Conservation (phyloP, 2,888 invertebrate genomes). For the Brachyopa scutellaris region DNA sequence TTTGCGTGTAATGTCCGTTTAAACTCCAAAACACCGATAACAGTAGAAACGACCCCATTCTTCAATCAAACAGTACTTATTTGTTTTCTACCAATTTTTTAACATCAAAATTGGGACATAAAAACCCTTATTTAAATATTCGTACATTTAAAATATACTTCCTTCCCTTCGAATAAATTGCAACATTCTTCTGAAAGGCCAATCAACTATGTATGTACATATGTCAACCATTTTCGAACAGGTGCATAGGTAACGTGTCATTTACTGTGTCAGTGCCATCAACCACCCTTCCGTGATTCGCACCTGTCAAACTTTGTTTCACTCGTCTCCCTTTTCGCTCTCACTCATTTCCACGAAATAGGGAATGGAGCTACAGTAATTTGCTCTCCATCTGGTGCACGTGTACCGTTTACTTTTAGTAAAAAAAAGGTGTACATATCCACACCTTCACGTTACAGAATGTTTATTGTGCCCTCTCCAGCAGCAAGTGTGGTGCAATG, state of each 20-base stretch:
- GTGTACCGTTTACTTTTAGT: conserved; percentile 23
- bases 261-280: too few species aligned
- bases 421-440: not conserved
- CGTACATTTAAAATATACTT: too few species aligned
- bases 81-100: too few species aligned
- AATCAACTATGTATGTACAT: too few species aligned
- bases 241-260: conserved; percentile 4
- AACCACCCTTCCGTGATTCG: not conserved
- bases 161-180: too few species aligned
- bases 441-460: conserved; percentile 12
- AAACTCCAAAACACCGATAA: not conserved
- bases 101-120: too few species aligned
- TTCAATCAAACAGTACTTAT: too few species aligned
- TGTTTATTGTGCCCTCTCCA: conserved; percentile 65
- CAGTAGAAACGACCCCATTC: not conserved
- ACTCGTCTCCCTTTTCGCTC: not conserved
- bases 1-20: conserved; percentile 5
- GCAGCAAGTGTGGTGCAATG: conserved; percentile 48
- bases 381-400: conserved; percentile 33
- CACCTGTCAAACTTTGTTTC: conserved; percentile 12
- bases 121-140: too few species aligned
- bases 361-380: not conserved
- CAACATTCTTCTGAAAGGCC: too few species aligned
- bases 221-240: too few species aligned
- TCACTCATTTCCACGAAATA: not conserved